A percentile compares a stretch with the other conserved stretches of the same genome.
These are phyloP conservation scores for Onychostruthus taczanowskii DNA, from an alignment of 2,113 vertebrate species.

Conservation along the genomic window DNA sequence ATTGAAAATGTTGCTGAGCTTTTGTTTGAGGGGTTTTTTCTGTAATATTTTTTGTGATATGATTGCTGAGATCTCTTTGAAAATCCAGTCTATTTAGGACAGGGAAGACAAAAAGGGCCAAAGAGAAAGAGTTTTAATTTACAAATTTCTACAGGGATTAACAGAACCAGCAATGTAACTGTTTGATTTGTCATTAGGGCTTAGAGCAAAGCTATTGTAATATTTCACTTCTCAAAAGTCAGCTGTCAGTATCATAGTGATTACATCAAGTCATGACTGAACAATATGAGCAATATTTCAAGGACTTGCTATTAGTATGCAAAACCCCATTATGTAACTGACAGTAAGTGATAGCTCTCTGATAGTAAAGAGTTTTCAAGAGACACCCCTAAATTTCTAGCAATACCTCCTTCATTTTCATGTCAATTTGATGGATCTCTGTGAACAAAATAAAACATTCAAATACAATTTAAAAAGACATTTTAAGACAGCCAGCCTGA, in stretches of 20 bases:
- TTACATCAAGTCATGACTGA: not conserved
- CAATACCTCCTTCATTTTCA: not conserved
- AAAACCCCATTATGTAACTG: not conserved
- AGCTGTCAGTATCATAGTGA: not conserved
- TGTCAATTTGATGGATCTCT: not conserved
- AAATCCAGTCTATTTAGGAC: not conserved
- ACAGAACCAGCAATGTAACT: not conserved
- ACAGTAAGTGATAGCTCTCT: not conserved
- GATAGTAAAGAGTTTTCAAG: not conserved
- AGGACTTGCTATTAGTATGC: not conserved
- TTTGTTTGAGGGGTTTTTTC: not conserved
- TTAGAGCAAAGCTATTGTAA: not conserved
- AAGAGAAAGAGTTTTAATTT: not conserved
- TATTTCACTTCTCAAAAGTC: not conserved
- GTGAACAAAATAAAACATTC: not conserved
- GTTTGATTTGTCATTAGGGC: not conserved
- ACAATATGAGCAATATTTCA: not conserved
- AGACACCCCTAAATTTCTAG: not conserved
- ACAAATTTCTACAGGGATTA: not conserved
- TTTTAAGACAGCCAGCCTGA: not conserved
- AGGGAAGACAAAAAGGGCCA: not conserved
- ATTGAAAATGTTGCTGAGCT: not conserved
- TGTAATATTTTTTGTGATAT: not conserved
- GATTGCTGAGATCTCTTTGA: not conserved
- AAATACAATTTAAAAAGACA: not conserved